Conservation (phyloP, 2,113 vertebrate species). For the Tetrao urogallus region DNA sequence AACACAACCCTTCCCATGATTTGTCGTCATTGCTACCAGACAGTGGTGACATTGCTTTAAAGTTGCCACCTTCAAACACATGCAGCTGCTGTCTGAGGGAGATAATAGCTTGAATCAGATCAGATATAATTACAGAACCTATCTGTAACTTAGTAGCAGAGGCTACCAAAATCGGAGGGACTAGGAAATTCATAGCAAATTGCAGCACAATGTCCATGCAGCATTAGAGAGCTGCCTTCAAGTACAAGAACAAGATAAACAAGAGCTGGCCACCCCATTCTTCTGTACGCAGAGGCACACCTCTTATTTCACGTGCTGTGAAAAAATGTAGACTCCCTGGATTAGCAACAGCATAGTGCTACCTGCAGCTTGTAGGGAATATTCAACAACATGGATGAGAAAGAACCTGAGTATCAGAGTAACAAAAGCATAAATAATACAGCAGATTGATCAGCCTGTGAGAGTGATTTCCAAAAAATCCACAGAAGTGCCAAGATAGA, state of each 20-base stretch:
- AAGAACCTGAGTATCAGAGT: background rate
- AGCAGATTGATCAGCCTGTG: background rate
- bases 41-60: background rate
- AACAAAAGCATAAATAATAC: background rate
- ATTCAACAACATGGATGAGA: background rate
- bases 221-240: background rate
- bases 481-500: background rate
- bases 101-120: background rate
- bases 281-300: background rate
- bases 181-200: background rate
- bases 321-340: background rate
- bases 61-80: background rate
- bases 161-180: background rate
- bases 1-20: background rate
- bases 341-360: background rate
- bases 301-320: background rate
- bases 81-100: background rate
- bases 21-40: background rate
- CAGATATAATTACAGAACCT: background rate
- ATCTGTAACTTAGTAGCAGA: background rate
- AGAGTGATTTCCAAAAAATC: background rate
- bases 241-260: background rate
- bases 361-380: background rate
- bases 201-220: accelerated
- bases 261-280: background rate